Percentiles rank a stretch among this genome's conserved stretches.
These are phyloP conservation scores for Erythrolamprus reginae DNA, from an alignment of 2,113 vertebrate genomes.

Conservation along the genomic window DNA sequence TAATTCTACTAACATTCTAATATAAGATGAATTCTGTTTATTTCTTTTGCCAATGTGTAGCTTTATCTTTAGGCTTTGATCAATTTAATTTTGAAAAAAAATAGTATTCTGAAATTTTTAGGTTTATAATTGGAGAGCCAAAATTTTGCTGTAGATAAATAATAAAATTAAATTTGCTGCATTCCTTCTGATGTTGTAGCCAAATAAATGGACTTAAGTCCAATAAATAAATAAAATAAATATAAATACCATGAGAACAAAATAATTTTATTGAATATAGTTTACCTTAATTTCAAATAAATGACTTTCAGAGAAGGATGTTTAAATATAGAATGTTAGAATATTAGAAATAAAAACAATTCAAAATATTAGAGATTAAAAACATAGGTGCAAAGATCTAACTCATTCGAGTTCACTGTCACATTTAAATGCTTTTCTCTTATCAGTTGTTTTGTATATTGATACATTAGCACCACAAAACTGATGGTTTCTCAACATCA, in stretches of 20 bases:
- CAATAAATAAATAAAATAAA: neutral
- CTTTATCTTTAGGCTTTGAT: neutral
- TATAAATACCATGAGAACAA: neutral
- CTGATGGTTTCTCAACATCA: slow-evolving; percentile 4
- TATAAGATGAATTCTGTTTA: neutral
- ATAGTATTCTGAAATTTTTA: neutral
- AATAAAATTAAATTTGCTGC: neutral
- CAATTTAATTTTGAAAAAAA: neutral
- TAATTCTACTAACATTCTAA: neutral
- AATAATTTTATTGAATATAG: neutral
- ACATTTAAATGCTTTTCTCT: neutral
- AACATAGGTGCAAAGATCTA: neutral
- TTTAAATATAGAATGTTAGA: neutral
- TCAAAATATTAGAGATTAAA: neutral
- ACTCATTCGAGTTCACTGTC: neutral
- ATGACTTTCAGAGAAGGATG: neutral
- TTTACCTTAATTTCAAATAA: neutral
- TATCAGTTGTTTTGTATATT: slow-evolving; percentile 1
- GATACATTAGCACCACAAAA: neutral
- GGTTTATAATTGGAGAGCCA: neutral
- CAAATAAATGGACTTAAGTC: too few species aligned
- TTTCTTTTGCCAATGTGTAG: neutral
- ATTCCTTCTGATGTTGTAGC: neutral
- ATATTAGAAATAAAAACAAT: neutral
- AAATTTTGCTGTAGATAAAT: neutral